These are phyloP conservation scores for Pseudeuparius sepicola DNA, from an alignment of 2,888 invertebrate species.

Conservation along the genomic window DNA sequence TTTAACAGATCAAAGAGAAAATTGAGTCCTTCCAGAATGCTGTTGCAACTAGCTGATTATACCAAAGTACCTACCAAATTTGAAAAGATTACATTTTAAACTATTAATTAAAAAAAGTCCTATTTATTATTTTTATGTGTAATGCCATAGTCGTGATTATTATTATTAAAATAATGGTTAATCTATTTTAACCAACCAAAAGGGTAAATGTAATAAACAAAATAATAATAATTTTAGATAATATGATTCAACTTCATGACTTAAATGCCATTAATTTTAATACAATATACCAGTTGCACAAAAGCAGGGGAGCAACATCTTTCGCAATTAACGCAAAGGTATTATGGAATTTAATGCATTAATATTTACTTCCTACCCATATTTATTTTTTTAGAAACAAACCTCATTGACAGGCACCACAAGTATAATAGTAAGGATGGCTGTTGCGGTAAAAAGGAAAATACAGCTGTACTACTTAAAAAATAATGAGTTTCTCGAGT, in stretches of 20 bases:
- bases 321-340: slow-evolving; percentile 75
- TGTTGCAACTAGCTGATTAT: too few relatives aligned
- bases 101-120: too few relatives aligned
- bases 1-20: too few relatives aligned
- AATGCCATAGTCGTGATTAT: too few relatives aligned
- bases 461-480: slow-evolving; percentile 86
- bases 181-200: too few relatives aligned
- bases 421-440: slow-evolving; percentile 68
- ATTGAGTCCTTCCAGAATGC: too few relatives aligned
- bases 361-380: not conserved
- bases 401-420: slow-evolving; percentile 63
- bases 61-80: too few relatives aligned
- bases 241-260: slow-evolving; percentile 72
- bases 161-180: too few relatives aligned
- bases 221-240: too few relatives aligned
- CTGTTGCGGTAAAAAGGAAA: slow-evolving; percentile 78
- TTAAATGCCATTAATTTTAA: slow-evolving; percentile 73
- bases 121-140: too few relatives aligned
- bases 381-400: slow-evolving; percentile 39
- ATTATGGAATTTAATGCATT: slow-evolving; percentile 16
- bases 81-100: too few relatives aligned
- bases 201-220: too few relatives aligned
- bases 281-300: slow-evolving; percentile 60
- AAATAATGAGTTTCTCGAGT: slow-evolving; percentile 65
- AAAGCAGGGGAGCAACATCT: slow-evolving; percentile 80